Base-by-base conservation (phyloP, 2,888 invertebrate genomes). In the Eilema caniola region DNA sequence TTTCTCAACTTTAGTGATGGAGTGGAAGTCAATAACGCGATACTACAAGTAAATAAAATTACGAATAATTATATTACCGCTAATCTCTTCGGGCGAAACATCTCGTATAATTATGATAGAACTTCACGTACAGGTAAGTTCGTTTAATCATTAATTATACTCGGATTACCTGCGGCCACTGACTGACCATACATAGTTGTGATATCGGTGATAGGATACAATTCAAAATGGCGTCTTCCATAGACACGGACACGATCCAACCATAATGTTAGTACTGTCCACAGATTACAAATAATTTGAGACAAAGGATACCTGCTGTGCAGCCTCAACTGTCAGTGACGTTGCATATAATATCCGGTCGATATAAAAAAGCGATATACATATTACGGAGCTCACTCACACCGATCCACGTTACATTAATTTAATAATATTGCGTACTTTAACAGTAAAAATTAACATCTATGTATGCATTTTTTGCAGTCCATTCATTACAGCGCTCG, bases 361-460 rank as follows among this genome's bases (percentile, higher is more conserved):
- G 81, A 79, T 83, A 85, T 83, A 84, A 89, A 88, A 85, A 91
- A 90, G 91, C 90, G 88, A 87, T 89, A 79, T 75, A 88, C 87
- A 91, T 85, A 85, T 77, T 72, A 90, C 86, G 85, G 88, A 88
- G 82, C 84, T 90, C 91, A 92, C 89, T 91, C 91, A 93, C 92
- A 92, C 89, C 86, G 83, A 89, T 86, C 86, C 90, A 91, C 90
- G 84, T 89, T 89, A 91, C 88, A 90, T 86, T n/a, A n/a, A n/a
- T 84, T 78, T 82, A 78, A 83, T 82, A 62, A 62, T 67, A 67
- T 41, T 88, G 90, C 89, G 86, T 89, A 88, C 82, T 84, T 90
- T 90, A 90, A 89, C 89, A 89, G 86, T 93, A 88, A 86, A 86
- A 88, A 88, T 89, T 92, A 91, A 91, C 87, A 90, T 89, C 88